A percentile compares a stretch with the other conserved stretches of the same genome.
These are phyloP conservation scores for Pelobates cultripes DNA, from an alignment of 2,797 vertebrate genomes.

Conservation along the genomic window DNA sequence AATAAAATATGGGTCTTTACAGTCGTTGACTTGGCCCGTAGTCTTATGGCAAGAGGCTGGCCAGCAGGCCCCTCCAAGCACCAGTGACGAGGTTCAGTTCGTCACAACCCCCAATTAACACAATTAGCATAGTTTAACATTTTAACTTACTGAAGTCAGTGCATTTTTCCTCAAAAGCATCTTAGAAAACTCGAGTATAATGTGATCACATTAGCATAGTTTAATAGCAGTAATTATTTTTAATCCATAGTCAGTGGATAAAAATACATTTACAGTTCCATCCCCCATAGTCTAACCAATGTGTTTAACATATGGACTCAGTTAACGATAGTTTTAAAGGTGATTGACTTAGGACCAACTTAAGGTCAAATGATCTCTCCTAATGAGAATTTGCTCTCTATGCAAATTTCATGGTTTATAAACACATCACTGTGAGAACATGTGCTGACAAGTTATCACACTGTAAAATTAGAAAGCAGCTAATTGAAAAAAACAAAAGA, in stretches of 20 bases:
- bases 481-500: constrained; percentile 2
- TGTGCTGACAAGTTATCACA: constrained; percentile 29
- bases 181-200: no score
- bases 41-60: no score
- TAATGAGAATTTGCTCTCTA: constrained; percentile 35
- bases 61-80: no score
- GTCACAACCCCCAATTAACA: no score
- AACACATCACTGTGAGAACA: constrained; percentile 25
- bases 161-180: not conserved
- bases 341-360: constrained; percentile 33
- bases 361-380: constrained; percentile 42
- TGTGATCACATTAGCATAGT: no score
- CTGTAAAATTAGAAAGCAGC: constrained; percentile 32
- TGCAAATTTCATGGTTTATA: constrained; percentile 25
- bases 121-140: no score
- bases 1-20: no score
- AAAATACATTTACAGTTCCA: constrained; percentile 1
- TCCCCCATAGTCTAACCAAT: constrained; percentile 6
- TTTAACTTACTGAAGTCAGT: not conserved
- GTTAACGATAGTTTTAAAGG: constrained; percentile 34
- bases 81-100: no score
- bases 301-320: constrained; percentile 27
- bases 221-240: constrained; percentile 11
- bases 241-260: constrained; percentile 13
- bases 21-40: no score